Percentiles rank a stretch among this genome's conserved stretches.
phyloP scores from a whole-genome alignment of 2,113 vertebrate species.

The Dasypus novemcinctus region DNA sequence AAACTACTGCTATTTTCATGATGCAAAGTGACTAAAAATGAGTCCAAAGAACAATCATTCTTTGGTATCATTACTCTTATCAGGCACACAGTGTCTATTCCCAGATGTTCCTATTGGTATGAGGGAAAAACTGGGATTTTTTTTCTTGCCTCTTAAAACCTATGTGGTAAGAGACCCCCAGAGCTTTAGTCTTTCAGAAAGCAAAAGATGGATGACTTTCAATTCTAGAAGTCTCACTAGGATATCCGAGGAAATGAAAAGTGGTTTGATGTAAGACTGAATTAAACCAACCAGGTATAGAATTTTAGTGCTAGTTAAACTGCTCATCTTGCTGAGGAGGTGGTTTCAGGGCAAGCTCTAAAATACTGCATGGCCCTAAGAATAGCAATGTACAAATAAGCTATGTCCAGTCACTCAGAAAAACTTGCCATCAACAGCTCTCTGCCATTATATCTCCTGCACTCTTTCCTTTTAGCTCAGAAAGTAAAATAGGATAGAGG shows the following conservation, averaged over 20 bases:
- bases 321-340: slow-evolving; percentile 35
- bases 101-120: slow-evolving; percentile 31
- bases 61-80: slow-evolving; percentile 57
- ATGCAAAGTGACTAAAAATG: slow-evolving; percentile 59
- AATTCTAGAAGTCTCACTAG: slow-evolving; percentile 41
- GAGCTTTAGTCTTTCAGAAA: slow-evolving; percentile 38
- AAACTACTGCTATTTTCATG: slow-evolving; percentile 61
- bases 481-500: slow-evolving; percentile 32
- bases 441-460: slow-evolving; percentile 26
- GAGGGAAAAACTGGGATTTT: slow-evolving; percentile 23
- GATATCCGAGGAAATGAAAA: slow-evolving; percentile 63
- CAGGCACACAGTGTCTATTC: background rate
- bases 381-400: slow-evolving; percentile 52
- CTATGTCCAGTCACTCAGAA: slow-evolving; percentile 48
- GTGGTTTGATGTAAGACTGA: background rate
- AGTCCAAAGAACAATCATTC: slow-evolving; percentile 66
- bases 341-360: slow-evolving; percentile 16
- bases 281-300: background rate
- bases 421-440: background rate
- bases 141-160: background rate
- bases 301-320: background rate
- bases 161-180: background rate
- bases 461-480: background rate
- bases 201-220: slow-evolving; percentile 46
- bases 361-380: background rate